Conservation (phyloP, 2,113 vertebrate genomes). For the Heptranchias perlo region DNA sequence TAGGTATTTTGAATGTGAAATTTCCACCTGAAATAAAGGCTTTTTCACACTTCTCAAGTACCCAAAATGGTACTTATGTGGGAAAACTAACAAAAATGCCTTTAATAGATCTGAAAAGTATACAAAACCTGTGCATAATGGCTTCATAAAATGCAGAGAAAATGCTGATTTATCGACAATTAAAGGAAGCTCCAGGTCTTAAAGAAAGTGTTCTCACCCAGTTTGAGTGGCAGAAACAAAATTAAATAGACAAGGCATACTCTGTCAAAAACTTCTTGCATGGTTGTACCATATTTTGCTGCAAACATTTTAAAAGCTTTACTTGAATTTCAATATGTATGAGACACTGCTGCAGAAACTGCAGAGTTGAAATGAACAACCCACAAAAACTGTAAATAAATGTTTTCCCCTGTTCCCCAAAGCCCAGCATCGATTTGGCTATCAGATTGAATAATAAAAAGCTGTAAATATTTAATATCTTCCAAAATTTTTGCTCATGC, state of each 20-base stretch:
- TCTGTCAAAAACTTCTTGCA: too few relatives aligned
- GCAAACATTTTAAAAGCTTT: background rate
- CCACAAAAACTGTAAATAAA: background rate
- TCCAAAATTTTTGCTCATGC: constrained; percentile 16
- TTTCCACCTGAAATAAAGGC: too few relatives aligned
- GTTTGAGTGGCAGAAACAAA: background rate
- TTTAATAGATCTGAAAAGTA: background rate
- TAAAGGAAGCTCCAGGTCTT: background rate
- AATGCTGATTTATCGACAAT: background rate
- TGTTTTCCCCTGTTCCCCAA: background rate
- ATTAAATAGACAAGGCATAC: background rate
- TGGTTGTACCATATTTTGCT: background rate
- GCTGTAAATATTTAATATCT: constrained; percentile 11
- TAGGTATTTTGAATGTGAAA: background rate
- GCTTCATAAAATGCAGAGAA: background rate
- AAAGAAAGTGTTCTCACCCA: background rate
- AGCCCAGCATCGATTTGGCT: constrained; percentile 10
- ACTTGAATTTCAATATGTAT: background rate
- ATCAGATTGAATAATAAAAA: constrained; percentile 21
- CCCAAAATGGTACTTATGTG: background rate
- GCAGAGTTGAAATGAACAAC: background rate
- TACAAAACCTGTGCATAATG: background rate
- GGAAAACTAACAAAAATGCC: background rate
- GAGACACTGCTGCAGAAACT: background rate
- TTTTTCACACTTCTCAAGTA: background rate